Base-by-base conservation (phyloP, 1,140 invertebrate species). In the Diploscapter pachys region DNA sequence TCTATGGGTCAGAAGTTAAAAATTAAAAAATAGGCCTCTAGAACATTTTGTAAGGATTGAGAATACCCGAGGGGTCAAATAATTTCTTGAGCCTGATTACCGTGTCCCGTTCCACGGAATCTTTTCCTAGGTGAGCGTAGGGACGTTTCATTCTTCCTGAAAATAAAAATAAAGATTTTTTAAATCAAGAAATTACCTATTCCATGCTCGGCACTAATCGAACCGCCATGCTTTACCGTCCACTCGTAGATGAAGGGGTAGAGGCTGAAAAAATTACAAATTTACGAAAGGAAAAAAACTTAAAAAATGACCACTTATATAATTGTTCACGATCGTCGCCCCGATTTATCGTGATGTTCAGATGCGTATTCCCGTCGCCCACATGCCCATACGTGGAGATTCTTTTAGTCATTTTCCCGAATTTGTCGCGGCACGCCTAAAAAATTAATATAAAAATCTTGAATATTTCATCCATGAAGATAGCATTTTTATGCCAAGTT, bases 141-240 rank as follows among this genome's bases (percentile, higher is more conserved):
- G 63, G 62, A n/a, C 71, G 70, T 51, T 71, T 71, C 31, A 71
- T 48, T 52, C 62, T 62, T 2, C 31, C 31, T 31, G 31, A 31
- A 31, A 31, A 31, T 31, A 31, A 31, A 31, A 31, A 31, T 31
- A 31, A 31, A 31, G 31, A 31, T 31, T 31, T 31, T 31, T 31
- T 31, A 31, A 31, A 31, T 31, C 31, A 31, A 31, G 31, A 31
- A 31, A 31, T 31, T 31, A 31, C 85, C 96, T 13, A 98, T 90
- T 1, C 95, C 95, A 86, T 98, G 95, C 86, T 98, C 95, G 3
- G 95, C 94, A 85, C 93, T 96, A 4, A 99, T 90, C 80, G 94
- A 96, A 11, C 95, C 95, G n/a, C 89, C 90, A 49, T 91, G 80
- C 77, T 91, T 89, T 0, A 91, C 88, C 0, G 93, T 91, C 87